phyloP scores from a whole-genome alignment of 2,888 invertebrate species.

The Masnerella sp. region DNA sequence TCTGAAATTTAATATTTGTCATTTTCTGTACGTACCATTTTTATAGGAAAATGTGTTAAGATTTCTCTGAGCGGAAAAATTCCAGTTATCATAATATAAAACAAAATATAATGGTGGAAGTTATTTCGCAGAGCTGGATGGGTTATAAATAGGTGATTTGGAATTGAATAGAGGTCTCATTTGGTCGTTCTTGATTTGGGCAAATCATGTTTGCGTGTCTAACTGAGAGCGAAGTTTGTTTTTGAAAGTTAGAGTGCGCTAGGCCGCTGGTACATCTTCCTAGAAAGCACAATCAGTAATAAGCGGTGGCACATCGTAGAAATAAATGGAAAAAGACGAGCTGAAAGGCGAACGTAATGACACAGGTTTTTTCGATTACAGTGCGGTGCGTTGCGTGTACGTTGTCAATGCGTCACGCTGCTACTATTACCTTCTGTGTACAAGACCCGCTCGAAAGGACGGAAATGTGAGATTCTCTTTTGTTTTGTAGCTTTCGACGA shows the following conservation, averaged over 20 bases:
- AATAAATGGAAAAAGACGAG: constrained; percentile 61
- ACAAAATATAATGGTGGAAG: too few relatives aligned
- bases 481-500: constrained; percentile 52
- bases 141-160: neutral
- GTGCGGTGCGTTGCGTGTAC: constrained; percentile 73
- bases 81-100: too few relatives aligned
- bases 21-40: too few relatives aligned
- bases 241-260: constrained; percentile 56
- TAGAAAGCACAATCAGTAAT: constrained; percentile 69
- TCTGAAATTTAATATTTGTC: too few relatives aligned
- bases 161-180: constrained; percentile 15
- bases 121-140: too few relatives aligned
- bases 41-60: too few relatives aligned
- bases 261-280: constrained; percentile 64
- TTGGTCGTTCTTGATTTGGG: constrained; percentile 39
- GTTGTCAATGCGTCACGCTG: constrained; percentile 68
- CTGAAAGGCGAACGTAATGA: constrained; percentile 66
- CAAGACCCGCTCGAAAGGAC: constrained; percentile 51
- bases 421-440: constrained; percentile 58
- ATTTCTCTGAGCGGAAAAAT: too few relatives aligned
- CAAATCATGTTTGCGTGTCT: constrained; percentile 56
- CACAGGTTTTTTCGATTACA: constrained; percentile 71
- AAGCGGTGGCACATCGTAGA: constrained; percentile 59
- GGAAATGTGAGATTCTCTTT: constrained; percentile 58
- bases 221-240: constrained; percentile 45